Evolutionary conservation across 2,797 vertebrate genomes (phyloP).

Genomic region (Avahi laniger): DNA sequence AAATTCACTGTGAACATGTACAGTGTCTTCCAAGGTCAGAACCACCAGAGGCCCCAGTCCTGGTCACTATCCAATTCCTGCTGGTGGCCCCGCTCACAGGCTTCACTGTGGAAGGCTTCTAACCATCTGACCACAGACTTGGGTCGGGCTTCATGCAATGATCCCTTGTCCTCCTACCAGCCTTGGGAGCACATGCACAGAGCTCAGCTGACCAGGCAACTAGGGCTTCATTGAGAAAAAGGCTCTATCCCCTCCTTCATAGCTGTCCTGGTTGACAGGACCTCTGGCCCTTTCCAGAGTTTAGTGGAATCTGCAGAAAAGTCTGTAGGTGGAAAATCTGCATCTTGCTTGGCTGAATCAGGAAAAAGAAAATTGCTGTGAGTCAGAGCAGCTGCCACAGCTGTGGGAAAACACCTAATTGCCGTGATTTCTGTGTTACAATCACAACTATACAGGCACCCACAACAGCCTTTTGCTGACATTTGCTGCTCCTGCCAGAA

Average conservation of each 20-base stretch:
- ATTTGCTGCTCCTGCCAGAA: not conserved
- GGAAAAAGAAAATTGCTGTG: constrained; percentile 23
- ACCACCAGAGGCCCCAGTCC: not conserved
- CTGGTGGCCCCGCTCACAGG: not conserved
- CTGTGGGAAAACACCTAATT: not conserved
- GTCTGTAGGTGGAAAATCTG: not conserved
- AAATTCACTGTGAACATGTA: not conserved
- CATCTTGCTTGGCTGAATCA: not conserved
- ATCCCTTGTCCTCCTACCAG: not conserved
- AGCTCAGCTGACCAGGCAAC: not conserved
- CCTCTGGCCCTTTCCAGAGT: not conserved
- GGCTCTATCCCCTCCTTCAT: not conserved
- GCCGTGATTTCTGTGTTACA: not conserved
- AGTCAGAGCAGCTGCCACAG: not conserved
- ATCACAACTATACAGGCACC: not conserved
- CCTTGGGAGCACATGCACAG: too few relatives aligned
- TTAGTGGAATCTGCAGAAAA: not conserved
- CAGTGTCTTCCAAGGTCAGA: not conserved
- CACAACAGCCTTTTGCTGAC: not conserved
- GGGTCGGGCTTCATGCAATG: not conserved
- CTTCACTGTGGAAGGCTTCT: not conserved
- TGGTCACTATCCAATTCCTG: not conserved
- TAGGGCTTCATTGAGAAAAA: not conserved
- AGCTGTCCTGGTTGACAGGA: not conserved
- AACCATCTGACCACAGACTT: not conserved